A percentile compares a stretch with the other conserved stretches of the same genome.
These are phyloP conservation scores for Prinia subflava DNA, from an alignment of 2,113 vertebrate genomes.

Conservation along the genomic window DNA sequence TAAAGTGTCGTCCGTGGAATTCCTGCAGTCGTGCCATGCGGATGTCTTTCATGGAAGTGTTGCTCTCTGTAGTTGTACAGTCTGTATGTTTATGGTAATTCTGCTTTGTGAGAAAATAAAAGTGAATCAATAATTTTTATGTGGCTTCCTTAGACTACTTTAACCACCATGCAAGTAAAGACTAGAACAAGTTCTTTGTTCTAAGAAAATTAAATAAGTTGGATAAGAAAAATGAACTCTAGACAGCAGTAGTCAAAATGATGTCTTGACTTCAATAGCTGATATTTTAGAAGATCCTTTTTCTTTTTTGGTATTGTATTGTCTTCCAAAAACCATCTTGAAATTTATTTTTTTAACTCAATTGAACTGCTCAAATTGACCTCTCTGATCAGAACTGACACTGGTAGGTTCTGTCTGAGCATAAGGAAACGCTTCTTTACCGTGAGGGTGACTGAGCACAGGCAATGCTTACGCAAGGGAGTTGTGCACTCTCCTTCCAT, in stretches of 20 bases:
- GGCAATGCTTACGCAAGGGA: neutral
- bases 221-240: neutral
- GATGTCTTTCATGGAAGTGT: neutral
- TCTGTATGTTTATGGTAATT: neutral
- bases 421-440: neutral
- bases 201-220: neutral
- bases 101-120: neutral
- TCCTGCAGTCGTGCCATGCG: fast-evolving
- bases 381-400: neutral
- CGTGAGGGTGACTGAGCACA: neutral
- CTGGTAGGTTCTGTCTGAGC: neutral
- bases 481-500: neutral
- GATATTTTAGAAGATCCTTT: neutral
- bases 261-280: neutral
- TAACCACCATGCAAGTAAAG: neutral
- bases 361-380: neutral
- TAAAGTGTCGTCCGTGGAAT: neutral
- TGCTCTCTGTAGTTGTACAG: neutral
- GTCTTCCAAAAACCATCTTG: neutral
- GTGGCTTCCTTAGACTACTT: neutral
- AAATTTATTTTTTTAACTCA: neutral
- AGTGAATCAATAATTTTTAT: neutral
- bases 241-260: neutral
- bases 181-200: neutral
- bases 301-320: neutral